Evolutionary conservation across 1,140 invertebrate genomes (phyloP).

Genomic region (Ceratina japonica): DNA sequence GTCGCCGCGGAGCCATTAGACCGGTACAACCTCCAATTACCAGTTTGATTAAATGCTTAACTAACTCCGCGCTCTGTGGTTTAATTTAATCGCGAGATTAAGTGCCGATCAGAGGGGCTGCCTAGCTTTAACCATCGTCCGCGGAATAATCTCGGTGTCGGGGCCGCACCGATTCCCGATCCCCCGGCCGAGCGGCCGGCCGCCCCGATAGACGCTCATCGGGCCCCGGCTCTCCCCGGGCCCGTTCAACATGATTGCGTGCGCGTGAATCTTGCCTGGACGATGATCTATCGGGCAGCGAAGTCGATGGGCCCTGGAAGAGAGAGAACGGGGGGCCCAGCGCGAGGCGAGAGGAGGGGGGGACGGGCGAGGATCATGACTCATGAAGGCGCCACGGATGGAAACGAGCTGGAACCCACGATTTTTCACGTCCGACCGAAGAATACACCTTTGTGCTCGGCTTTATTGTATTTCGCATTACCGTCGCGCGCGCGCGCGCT

Average conservation of each 20-base stretch:
- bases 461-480: slow-evolving; percentile 24
- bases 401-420: slow-evolving; percentile 46
- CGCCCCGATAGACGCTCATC: slow-evolving; percentile 3
- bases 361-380: slow-evolving; percentile 60
- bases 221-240: neutral
- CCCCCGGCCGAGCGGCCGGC: slow-evolving; percentile 22
- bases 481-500: no score
- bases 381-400: slow-evolving; percentile 63
- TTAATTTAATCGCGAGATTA: slow-evolving; percentile 78
- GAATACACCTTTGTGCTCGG: slow-evolving; percentile 60
- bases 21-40: slow-evolving; percentile 76
- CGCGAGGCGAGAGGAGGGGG: neutral
- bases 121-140: slow-evolving; percentile 62
- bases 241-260: slow-evolving; percentile 70
- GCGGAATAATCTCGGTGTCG: slow-evolving; percentile 67
- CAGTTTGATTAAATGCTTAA: slow-evolving; percentile 79
- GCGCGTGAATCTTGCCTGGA: slow-evolving; percentile 68
- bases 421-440: slow-evolving; percentile 56
- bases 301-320: slow-evolving; percentile 46
- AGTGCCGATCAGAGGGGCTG: slow-evolving; percentile 68
- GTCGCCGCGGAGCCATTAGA: slow-evolving; percentile 71
- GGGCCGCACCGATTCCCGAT: slow-evolving; percentile 67
- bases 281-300: slow-evolving; percentile 70
- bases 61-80: slow-evolving; percentile 76
- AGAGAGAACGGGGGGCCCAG: no score